These are phyloP conservation scores for Xestia xanthographa DNA, from an alignment of 2,888 invertebrate species.

Conservation along the genomic window DNA sequence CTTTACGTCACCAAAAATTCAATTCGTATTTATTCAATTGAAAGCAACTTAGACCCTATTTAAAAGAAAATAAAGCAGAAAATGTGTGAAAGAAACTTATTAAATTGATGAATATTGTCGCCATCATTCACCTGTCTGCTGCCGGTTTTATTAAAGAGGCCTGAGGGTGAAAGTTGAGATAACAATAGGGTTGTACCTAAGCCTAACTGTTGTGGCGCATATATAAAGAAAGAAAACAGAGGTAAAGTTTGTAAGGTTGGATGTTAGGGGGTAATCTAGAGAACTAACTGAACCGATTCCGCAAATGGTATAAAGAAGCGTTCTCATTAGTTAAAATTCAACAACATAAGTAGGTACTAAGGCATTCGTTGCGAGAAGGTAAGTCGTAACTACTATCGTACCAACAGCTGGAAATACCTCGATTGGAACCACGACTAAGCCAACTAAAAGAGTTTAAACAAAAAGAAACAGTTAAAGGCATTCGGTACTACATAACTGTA, in stretches of 20 bases:
- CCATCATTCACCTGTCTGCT: background rate
- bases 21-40: background rate
- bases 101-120: background rate
- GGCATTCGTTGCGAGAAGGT: background rate
- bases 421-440: slow-evolving; percentile 1
- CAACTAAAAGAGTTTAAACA: slow-evolving; percentile 3
- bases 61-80: background rate
- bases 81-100: background rate
- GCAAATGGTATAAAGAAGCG: background rate
- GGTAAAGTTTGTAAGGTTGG: background rate
- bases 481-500: slow-evolving; percentile 27
- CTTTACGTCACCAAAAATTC: background rate
- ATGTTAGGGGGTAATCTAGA: background rate
- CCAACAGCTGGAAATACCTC: background rate
- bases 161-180: background rate
- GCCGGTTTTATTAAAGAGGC: background rate
- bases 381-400: background rate
- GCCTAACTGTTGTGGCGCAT: background rate
- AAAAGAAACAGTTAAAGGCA: slow-evolving; percentile 6
- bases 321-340: background rate
- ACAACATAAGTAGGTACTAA: background rate
- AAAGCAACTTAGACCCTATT: background rate
- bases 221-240: background rate
- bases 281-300: background rate
- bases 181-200: background rate